Conservation (phyloP, 2,797 vertebrate genomes). For the Acrocephalus scirpaceus region DNA sequence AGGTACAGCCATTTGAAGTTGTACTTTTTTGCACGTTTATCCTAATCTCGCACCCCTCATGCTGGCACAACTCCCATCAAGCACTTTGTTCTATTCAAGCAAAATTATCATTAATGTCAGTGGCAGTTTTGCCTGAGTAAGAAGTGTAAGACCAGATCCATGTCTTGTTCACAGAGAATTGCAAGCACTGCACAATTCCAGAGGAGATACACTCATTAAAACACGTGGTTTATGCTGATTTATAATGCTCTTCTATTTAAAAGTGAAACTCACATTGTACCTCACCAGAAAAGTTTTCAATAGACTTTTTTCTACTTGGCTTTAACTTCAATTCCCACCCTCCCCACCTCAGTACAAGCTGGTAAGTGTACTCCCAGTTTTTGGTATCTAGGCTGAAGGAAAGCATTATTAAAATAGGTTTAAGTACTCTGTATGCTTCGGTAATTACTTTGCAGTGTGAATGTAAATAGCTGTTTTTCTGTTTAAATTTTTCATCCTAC, state of each 20-base stretch:
- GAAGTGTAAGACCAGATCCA: conserved; percentile 28
- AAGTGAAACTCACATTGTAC: conserved; percentile 11
- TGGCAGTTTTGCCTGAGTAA: conserved; percentile 54
- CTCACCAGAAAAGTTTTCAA: conserved; percentile 28
- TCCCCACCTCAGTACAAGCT: conserved; percentile 29
- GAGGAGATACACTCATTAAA: conserved; percentile 60
- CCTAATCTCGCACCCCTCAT: conserved; percentile 1
- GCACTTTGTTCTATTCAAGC: conserved; percentile 49
- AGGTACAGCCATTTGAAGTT: conserved; percentile 50
- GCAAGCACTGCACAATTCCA: conserved; percentile 58
- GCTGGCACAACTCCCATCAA: conserved; percentile 22
- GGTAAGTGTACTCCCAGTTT: conserved; percentile 62
- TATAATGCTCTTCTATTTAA: conserved; percentile 43
- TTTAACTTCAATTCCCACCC: conserved; percentile 33
- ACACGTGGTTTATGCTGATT: conserved; percentile 38
- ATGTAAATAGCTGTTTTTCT: conserved; percentile 75
- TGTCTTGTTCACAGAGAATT: conserved; percentile 24
- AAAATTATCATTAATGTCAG: conserved; percentile 58
- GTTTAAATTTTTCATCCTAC: conserved; percentile 73
- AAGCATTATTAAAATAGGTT: conserved; percentile 72
- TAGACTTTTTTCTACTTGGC: conserved; percentile 35
- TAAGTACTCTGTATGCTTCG: conserved; percentile 70
- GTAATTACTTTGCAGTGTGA: conserved; percentile 72
- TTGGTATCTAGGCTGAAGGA: conserved; percentile 68
- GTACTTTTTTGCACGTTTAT: conserved; percentile 27